Conservation (phyloP, 2,888 invertebrate genomes). For the Agrochola macilenta region DNA sequence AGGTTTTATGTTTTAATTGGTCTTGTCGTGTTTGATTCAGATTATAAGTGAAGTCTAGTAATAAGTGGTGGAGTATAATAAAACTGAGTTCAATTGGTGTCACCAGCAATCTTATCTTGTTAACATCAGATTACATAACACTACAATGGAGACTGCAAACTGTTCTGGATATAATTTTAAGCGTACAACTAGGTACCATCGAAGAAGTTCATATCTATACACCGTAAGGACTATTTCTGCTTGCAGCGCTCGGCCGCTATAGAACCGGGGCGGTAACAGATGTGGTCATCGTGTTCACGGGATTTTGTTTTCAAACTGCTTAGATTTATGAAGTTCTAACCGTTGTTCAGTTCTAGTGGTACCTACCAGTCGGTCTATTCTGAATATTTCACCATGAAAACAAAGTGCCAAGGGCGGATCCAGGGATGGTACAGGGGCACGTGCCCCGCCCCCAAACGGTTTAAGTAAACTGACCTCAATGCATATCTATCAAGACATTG, state of each 20-base stretch:
- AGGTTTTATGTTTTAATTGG: not conserved
- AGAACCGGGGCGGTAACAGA: too few species aligned
- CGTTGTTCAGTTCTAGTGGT: too few species aligned
- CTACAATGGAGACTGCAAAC: constrained; percentile 13
- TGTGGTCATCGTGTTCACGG: too few species aligned
- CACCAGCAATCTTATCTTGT: constrained; percentile 49
- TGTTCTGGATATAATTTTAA: constrained; percentile 16
- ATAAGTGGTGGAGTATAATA: constrained; percentile 3
- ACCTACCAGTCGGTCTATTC: not conserved
- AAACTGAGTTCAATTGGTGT: constrained; percentile 50
- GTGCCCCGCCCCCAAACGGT: too few species aligned
- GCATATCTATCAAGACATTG: too few species aligned
- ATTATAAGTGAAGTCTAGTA: not conserved
- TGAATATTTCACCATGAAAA: not conserved
- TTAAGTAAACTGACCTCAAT: too few species aligned
- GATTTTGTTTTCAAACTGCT: too few species aligned
- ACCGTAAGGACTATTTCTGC: too few species aligned
- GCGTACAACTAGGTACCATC: not conserved
- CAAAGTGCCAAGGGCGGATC: not conserved
- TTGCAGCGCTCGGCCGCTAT: too few species aligned
- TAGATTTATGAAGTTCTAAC: too few species aligned
- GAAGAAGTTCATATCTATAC: too few species aligned
- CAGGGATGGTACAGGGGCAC: too few species aligned
- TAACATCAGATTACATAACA: constrained; percentile 41
- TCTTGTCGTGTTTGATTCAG: not conserved